These are phyloP conservation scores for Dipus sagitta DNA, from an alignment of 2,797 vertebrate species.

Conservation along the genomic window DNA sequence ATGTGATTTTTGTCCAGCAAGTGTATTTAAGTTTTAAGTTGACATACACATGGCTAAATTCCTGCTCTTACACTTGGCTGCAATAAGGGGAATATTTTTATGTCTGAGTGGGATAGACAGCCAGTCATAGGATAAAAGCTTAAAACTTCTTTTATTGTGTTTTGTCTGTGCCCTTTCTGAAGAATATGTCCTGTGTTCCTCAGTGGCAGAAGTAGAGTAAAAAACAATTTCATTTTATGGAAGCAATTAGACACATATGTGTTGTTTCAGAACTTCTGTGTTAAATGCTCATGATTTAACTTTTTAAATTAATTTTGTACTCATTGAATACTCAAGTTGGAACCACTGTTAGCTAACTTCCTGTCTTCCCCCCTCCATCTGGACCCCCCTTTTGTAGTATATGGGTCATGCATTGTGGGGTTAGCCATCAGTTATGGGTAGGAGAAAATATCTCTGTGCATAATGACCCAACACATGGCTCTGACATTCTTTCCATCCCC, in stretches of 20 bases:
- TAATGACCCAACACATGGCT: too few species aligned
- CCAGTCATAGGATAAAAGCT: constrained; percentile 77
- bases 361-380: too few species aligned
- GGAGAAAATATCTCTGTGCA: too few species aligned
- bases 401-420: too few species aligned
- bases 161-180: constrained; percentile 84
- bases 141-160: constrained; percentile 85
- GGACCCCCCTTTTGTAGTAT: too few species aligned
- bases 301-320: too few species aligned
- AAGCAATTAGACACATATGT: constrained; percentile 67
- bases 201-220: constrained; percentile 59
- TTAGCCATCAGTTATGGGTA: too few species aligned
- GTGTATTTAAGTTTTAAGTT: constrained; percentile 65
- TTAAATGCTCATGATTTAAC: too few species aligned
- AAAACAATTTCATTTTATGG: constrained; percentile 76
- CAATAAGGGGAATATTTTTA: constrained; percentile 79
- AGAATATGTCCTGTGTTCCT: constrained; percentile 78
- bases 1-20: not conserved
- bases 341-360: too few species aligned
- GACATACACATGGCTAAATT: constrained; percentile 51
- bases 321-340: too few species aligned
- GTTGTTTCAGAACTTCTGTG: constrained; percentile 42
- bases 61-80: constrained; percentile 75
- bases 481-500: too few species aligned
- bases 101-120: constrained; percentile 70